phyloP scores from a whole-genome alignment of 2,113 vertebrate species.

The Nycticebus coucang region DNA sequence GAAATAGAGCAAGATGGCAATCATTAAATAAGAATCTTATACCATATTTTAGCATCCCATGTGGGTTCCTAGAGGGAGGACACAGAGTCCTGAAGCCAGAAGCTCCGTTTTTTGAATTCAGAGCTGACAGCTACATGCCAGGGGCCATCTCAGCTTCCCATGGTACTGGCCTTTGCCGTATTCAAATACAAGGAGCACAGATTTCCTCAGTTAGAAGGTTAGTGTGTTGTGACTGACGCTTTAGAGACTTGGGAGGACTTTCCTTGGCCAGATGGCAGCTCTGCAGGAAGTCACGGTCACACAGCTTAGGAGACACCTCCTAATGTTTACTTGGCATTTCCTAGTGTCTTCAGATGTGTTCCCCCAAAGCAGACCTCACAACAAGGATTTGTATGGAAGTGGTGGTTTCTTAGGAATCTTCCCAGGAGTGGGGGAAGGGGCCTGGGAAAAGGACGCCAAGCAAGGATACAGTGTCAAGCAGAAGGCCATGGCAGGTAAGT shows the following conservation, averaged over 20 bases:
- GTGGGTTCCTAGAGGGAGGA: not conserved
- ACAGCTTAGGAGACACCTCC: slow-evolving; percentile 20
- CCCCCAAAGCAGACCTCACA: not conserved
- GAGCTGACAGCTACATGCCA: not conserved
- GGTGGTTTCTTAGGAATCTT: slow-evolving; percentile 43
- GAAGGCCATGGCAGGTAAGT: not conserved
- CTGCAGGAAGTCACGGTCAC: not conserved
- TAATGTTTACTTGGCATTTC: slow-evolving; percentile 50
- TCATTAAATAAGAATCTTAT: not conserved
- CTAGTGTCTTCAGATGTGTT: not conserved
- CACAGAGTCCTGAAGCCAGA: not conserved
- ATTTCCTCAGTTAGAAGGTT: not conserved
- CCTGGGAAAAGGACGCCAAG: not conserved
- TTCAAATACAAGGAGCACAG: not conserved
- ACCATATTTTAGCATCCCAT: not conserved
- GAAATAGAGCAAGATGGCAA: not conserved
- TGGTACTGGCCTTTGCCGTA: not conserved
- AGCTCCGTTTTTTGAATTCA: slow-evolving; percentile 4
- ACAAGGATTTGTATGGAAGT: slow-evolving; percentile 30
- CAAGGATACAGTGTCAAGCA: not conserved
- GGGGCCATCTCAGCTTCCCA: not conserved
- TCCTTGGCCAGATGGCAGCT: not conserved
- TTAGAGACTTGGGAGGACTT: not conserved
- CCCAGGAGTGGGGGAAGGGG: slow-evolving; percentile 31
- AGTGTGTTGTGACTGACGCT: not conserved